Evolutionary conservation across 2,888 invertebrate species (phyloP).

Genomic region (Drosophila kanekoi): DNA sequence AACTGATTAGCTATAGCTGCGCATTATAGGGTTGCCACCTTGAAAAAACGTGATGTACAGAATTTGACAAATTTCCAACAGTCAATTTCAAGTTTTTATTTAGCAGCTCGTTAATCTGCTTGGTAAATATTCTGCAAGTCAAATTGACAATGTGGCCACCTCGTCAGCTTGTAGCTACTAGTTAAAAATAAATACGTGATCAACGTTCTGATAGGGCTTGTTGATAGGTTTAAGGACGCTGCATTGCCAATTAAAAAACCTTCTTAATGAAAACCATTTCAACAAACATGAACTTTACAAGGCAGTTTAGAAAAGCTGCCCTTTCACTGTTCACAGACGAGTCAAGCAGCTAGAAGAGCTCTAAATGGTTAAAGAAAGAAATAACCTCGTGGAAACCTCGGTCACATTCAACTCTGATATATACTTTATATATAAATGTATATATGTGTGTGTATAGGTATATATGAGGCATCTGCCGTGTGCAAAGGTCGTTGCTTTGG

Average conservation of each 20-base stretch:
- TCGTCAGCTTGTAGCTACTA: not conserved
- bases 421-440: slow-evolving; percentile 9
- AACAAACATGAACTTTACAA: slow-evolving; percentile 3
- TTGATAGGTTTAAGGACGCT: not conserved
- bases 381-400: not conserved
- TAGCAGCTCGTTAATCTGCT: not conserved
- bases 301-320: not conserved
- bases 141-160: not conserved
- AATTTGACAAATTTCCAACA: not conserved
- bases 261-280: not conserved
- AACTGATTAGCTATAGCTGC: too few relatives aligned
- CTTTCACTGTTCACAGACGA: not conserved
- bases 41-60: not conserved
- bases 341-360: too few relatives aligned
- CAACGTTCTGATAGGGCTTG: not conserved
- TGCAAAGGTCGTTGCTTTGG: slow-evolving; percentile 7
- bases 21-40: too few relatives aligned
- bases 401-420: slow-evolving; percentile 20
- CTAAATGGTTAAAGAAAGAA: not conserved
- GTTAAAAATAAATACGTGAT: not conserved
- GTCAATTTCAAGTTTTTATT: not conserved
- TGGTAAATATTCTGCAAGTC: not conserved
- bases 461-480: slow-evolving; percentile 24
- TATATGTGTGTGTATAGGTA: slow-evolving; percentile 4
- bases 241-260: too few relatives aligned